Evolutionary conservation across 1,140 invertebrate genomes (phyloP), one percentile per base, ranked within the genome.

Genomic region (Tetraneura akinire): DNA sequence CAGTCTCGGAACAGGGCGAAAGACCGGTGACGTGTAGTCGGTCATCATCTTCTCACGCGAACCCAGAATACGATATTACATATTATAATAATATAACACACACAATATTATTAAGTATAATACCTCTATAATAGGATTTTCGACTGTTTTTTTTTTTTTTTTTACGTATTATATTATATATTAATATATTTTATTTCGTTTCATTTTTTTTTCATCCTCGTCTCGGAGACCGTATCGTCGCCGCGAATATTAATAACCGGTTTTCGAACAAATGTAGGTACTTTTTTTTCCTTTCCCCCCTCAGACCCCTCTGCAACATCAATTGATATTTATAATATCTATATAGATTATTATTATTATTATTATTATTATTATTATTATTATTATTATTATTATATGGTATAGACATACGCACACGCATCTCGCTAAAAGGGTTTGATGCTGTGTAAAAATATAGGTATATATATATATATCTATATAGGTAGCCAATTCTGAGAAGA

Each of bases 191-290:
- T 47, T 47, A 13, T 47, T 47, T 47, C 45, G 1, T n/a, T n/a
- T n/a, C n/a, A n/a, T n/a, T n/a, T 18, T n/a, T 53, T n/a, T 53
- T n/a, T 53, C n/a, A 6, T 53, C 10, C 10, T 53, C n/a, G 45
- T 47, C 10, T 14, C 13, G 45, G 10, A 18, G 51, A 53, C 10
- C 45, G 13, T 8, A 37, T 37, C 32, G 6, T 10, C 37, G n/a
- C 21, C 21, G 66, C 66, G 42, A 47, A 68, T 21, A n/a, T n/a
- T 14, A 71, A 71, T 49, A 71, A 71, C 45, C 68, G 45, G 68
- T 49, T 68, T 57, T 68, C 21, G 21, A 29, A 51, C 16, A 14
- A 26, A 71, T 18, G 47, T n/a, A n/a, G n/a, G n/a, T 47, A 45
- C 21, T 16, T 21, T 66, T 62, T 66, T 66, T 64, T n/a, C 51